Conservation (phyloP, 2,888 invertebrate genomes). For the Mesochorus sp. region DNA sequence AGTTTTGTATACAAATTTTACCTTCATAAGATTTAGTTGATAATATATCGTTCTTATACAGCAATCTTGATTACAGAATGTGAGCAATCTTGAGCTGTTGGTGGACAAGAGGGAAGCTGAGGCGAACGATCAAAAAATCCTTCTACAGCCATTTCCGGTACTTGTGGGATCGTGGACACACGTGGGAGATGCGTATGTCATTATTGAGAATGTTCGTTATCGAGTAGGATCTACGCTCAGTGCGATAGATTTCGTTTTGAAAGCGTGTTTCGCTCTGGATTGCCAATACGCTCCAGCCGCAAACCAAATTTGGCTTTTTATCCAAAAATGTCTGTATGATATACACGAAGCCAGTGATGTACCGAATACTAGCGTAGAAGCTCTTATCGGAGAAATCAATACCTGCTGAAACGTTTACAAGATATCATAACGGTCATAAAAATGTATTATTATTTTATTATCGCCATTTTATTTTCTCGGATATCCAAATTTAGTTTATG, state of each 20-base stretch:
- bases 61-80: neutral
- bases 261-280: conserved; percentile 32
- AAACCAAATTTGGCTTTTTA: conserved; percentile 39
- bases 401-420: neutral
- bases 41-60: neutral
- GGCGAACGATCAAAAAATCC: neutral
- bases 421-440: neutral
- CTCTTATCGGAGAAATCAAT: conserved; percentile 19
- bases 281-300: conserved; percentile 21
- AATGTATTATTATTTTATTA: neutral
- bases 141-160: conserved; percentile 15
- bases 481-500: neutral
- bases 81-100: neutral
- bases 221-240: neutral
- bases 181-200: conserved; percentile 15
- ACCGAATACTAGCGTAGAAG: conserved; percentile 11
- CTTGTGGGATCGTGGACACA: conserved; percentile 22
- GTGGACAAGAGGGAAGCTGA: neutral
- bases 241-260: conserved; percentile 39
- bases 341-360: conserved; percentile 4
- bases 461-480: neutral
- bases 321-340: conserved; percentile 35
- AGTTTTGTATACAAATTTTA: no score
- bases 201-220: neutral
- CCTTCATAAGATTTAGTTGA: no score